Conservation (phyloP, 2,888 invertebrate genomes). For the Saturnia japonica region DNA sequence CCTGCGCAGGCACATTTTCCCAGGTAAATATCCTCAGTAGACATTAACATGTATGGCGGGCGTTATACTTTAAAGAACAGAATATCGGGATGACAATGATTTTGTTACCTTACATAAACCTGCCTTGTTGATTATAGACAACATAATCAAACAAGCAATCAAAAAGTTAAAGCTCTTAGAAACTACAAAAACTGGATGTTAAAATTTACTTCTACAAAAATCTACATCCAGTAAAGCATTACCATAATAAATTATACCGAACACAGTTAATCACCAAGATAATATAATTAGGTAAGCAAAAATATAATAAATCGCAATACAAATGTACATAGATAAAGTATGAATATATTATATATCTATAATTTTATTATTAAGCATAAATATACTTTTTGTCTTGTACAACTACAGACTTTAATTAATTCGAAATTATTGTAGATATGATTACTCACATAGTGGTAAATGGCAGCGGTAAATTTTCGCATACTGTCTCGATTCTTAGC, state of each 20-base stretch:
- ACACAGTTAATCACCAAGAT: background rate
- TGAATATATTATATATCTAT: no score
- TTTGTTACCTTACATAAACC: background rate
- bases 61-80: constrained; percentile 3
- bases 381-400: background rate
- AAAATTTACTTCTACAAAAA: background rate
- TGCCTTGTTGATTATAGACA: background rate
- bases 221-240: background rate
- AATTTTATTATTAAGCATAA: background rate
- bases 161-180: background rate
- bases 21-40: no score
- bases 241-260: background rate
- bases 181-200: background rate
- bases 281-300: background rate
- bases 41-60: background rate
- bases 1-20: no score
- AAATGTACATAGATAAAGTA: background rate
- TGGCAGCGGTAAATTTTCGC: constrained; percentile 12
- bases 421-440: background rate
- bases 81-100: background rate
- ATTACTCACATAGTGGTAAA: background rate
- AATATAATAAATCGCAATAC: background rate
- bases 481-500: constrained; percentile 19
- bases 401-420: background rate
- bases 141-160: background rate